phyloP scores from a whole-genome alignment of 2,113 vertebrate species.

The Hypomesus transpacificus region DNA sequence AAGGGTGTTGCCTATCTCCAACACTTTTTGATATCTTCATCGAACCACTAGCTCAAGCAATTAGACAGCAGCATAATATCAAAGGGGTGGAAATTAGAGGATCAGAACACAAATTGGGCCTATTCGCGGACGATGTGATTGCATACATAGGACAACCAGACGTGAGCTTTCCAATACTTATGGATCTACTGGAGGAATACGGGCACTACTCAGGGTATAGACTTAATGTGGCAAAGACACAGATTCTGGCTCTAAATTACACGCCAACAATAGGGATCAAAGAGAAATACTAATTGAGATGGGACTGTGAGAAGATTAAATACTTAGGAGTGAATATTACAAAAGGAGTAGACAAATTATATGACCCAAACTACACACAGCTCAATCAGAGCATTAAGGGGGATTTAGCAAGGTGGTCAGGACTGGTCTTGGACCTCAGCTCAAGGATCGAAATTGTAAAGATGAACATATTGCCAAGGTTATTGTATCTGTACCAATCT shows the following conservation, averaged over 20 bases:
- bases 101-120: conserved; percentile 4
- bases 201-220: conserved; percentile 19
- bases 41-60: conserved; percentile 2
- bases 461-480: neutral
- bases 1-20: conserved; percentile 4
- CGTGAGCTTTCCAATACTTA: conserved; percentile 10
- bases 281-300: conserved; percentile 2
- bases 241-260: conserved; percentile 21
- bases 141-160: neutral
- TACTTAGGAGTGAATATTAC: neutral
- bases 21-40: conserved; percentile 4
- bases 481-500: neutral
- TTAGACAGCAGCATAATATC: conserved; percentile 1
- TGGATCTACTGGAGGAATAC: neutral
- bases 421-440: neutral
- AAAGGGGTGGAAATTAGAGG: neutral
- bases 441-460: neutral
- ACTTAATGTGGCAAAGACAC: conserved; percentile 7
- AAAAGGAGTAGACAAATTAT: neutral
- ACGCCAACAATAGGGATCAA: neutral
- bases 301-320: conserved; percentile 6
- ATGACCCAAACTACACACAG: neutral
- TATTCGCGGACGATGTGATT: conserved; percentile 9
- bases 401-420: neutral
- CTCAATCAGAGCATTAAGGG: neutral